Evolutionary conservation across 2,113 vertebrate species (phyloP).

Genomic region (Mandrillus leucophaeus): DNA sequence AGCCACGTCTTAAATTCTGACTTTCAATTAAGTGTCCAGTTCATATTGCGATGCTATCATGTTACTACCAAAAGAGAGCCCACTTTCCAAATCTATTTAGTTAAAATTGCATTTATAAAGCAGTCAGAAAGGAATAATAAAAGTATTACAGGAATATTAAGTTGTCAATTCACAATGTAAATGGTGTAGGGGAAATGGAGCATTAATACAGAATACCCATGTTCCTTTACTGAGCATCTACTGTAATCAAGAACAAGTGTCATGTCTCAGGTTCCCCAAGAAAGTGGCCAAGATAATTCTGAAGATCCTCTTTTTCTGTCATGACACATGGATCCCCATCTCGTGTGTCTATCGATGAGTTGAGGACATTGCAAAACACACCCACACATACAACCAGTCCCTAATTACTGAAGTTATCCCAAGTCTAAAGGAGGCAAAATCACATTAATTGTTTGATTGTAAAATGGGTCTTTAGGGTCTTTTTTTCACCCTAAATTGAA

Average conservation of each 20-base stretch:
- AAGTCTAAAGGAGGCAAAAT: slow-evolving; percentile 32
- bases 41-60: background rate
- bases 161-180: background rate
- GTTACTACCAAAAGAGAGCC: background rate
- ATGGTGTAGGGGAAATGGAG: background rate
- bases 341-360: background rate
- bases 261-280: background rate
- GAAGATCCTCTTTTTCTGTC: background rate
- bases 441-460: background rate
- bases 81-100: background rate
- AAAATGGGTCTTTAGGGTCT: background rate
- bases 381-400: background rate
- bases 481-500: background rate
- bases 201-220: background rate
- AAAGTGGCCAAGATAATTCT: background rate
- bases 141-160: slow-evolving; percentile 5
- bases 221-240: background rate
- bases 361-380: background rate
- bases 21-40: background rate
- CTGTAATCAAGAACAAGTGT: background rate
- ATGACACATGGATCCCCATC: background rate
- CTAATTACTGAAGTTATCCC: background rate
- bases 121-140: slow-evolving; percentile 6
- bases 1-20: slow-evolving; percentile 37
- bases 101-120: slow-evolving; percentile 28